These are phyloP conservation scores for Acyrthosiphon pisum DNA, from an alignment of 1,140 invertebrate species.

Conservation along the genomic window DNA sequence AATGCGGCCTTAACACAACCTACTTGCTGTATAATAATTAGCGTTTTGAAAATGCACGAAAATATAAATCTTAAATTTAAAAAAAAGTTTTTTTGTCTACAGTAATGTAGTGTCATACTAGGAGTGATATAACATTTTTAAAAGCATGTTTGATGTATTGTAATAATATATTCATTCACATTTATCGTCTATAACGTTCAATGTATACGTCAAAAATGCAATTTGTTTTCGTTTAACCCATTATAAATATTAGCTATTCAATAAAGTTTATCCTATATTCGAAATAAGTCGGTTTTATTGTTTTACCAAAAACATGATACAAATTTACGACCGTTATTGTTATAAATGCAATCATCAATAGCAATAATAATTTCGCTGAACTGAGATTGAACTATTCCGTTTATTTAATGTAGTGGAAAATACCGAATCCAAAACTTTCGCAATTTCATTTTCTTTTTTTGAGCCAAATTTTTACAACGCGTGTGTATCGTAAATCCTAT, in stretches of 20 bases:
- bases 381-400: slow-evolving; percentile 34
- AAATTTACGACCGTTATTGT: slow-evolving; percentile 5
- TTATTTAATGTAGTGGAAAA: slow-evolving; percentile 34
- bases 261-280: neutral
- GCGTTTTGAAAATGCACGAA: no score
- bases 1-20: no score
- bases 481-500: neutral
- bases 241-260: neutral
- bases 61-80: neutral
- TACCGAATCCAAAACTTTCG: slow-evolving; percentile 41
- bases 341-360: slow-evolving; percentile 4
- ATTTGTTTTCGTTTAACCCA: neutral
- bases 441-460: slow-evolving; percentile 36
- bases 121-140: no score
- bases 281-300: neutral
- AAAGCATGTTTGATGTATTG: neutral
- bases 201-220: neutral
- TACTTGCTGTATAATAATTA: no score
- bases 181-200: neutral
- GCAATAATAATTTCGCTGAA: slow-evolving; percentile 3
- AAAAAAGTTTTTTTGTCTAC: neutral
- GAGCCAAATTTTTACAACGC: slow-evolving; percentile 32
- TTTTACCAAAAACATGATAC: neutral
- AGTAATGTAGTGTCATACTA: no score
- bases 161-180: neutral